Conservation (phyloP, 2,888 invertebrate species). For the Geotrupes spiniger region DNA sequence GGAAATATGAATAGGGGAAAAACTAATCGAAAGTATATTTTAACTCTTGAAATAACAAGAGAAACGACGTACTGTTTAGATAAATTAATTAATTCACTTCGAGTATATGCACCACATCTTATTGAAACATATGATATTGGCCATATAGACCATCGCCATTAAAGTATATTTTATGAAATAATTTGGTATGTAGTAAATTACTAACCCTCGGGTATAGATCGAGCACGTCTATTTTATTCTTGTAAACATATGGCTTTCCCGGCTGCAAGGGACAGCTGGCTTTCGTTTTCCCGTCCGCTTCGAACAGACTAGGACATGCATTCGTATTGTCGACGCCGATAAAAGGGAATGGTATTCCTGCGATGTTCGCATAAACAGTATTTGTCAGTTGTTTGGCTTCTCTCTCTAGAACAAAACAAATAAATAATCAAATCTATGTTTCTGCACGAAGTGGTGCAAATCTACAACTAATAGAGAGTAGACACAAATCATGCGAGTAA, state of each 20-base stretch:
- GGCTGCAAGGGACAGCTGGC: constrained; percentile 67
- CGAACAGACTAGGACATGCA: constrained; percentile 64
- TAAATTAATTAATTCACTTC: no score
- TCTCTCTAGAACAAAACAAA: constrained; percentile 52
- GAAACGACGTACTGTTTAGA: no score
- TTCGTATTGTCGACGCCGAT: constrained; percentile 70
- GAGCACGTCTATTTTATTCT: constrained; percentile 59
- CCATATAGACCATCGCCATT: no score
- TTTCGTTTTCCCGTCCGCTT: constrained; percentile 56
- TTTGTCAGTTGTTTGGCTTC: constrained; percentile 58
- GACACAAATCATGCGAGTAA: no score
- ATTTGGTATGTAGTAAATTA: constrained; percentile 12
- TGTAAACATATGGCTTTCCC: constrained; percentile 67
- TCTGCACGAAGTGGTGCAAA: no score
- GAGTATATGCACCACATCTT: no score
- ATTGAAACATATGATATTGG: no score
- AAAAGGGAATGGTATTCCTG: constrained; percentile 68
- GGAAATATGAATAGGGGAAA: no score
- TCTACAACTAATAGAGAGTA: no score
- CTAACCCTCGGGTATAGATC: constrained; percentile 57
- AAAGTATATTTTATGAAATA: constrained; percentile 1
- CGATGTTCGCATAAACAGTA: constrained; percentile 61
- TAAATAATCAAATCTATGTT: no score
- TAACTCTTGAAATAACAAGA: no score
- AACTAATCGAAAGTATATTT: no score